Percentiles rank a stretch among this genome's conserved stretches.
Evolutionary conservation across 92 coral and sea anemone genomes (phyloP).

Genomic region (Heteractis magnifica): DNA sequence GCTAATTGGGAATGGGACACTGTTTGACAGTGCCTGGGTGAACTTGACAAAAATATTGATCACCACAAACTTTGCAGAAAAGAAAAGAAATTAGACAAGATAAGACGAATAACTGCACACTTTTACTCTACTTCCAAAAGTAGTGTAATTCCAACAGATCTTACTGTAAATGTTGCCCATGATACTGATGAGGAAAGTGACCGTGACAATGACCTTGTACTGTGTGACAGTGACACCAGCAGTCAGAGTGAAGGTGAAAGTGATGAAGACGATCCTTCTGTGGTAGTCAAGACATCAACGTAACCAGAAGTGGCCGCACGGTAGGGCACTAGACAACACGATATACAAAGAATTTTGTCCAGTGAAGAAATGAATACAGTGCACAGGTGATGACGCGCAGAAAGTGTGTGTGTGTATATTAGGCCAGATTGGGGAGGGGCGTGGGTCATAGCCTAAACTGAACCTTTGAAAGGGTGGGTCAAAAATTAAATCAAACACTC

Average conservation of each 20-base stretch:
- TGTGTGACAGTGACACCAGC: not conserved
- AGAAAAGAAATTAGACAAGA: not conserved
- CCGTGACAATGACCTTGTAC: not conserved
- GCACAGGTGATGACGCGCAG: too few relatives aligned
- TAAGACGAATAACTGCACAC: not conserved
- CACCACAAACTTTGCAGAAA: not conserved
- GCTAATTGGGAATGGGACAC: conserved; percentile 10
- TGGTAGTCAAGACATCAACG: too few relatives aligned
- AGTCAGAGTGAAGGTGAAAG: not conserved
- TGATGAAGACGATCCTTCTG: not conserved
- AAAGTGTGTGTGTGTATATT: too few relatives aligned
- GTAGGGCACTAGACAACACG: too few relatives aligned
- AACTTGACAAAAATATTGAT: conserved; percentile 20
- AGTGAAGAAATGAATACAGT: too few relatives aligned
- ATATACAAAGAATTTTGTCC: too few relatives aligned
- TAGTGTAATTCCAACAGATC: not conserved
- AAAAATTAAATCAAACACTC: too few relatives aligned
- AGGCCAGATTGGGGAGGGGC: too few relatives aligned
- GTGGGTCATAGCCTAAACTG: too few relatives aligned
- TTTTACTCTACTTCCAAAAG: not conserved
- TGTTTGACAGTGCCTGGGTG: not conserved
- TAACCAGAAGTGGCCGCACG: too few relatives aligned
- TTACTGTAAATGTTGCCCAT: not conserved
- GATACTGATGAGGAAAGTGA: not conserved
- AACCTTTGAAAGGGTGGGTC: too few relatives aligned